These are phyloP conservation scores for Drosophila pseudoananassae DNA, from an alignment of 1,140 invertebrate genomes.

Conservation along the genomic window DNA sequence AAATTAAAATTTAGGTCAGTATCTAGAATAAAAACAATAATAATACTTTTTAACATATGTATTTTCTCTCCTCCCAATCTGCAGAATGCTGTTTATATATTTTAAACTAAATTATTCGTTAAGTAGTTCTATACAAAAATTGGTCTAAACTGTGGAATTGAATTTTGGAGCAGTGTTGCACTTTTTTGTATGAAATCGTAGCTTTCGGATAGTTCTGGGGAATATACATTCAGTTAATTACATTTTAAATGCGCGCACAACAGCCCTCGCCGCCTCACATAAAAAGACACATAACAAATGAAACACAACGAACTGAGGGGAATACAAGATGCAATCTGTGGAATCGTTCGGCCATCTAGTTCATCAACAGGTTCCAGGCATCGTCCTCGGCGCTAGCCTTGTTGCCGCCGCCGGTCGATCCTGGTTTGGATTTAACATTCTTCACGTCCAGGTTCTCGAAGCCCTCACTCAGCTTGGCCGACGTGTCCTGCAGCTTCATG, in stretches of 20 bases:
- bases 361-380: conserved; percentile 86
- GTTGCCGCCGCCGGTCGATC: conserved; percentile 51
- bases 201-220: conserved; percentile 27
- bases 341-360: conserved; percentile 71
- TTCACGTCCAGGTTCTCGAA: conserved; percentile 85
- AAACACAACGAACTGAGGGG: conserved; percentile 60
- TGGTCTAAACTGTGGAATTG: conserved; percentile 74
- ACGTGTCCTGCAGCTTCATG: conserved; percentile 71
- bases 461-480: conserved; percentile 82
- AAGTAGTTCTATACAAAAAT: conserved; percentile 73
- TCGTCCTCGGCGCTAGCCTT: conserved; percentile 85
- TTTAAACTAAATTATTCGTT: conserved; percentile 70
- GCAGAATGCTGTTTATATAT: conserved; percentile 27
- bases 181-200: conserved; percentile 24
- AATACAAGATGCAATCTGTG: conserved; percentile 36
- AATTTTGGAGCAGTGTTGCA: conserved; percentile 37
- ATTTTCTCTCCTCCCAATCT: conserved; percentile 22
- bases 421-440: conserved; percentile 69
- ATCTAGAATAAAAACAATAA: background rate
- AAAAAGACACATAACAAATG: conserved; percentile 52
- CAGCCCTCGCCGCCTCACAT: conserved; percentile 44
- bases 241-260: conserved; percentile 72
- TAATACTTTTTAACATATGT: conserved; percentile 37
- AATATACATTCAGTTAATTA: conserved; percentile 58
- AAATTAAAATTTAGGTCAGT: background rate